phyloP scores from a whole-genome alignment of 2,797 vertebrate species.

The Petrocephalus sullivani region DNA sequence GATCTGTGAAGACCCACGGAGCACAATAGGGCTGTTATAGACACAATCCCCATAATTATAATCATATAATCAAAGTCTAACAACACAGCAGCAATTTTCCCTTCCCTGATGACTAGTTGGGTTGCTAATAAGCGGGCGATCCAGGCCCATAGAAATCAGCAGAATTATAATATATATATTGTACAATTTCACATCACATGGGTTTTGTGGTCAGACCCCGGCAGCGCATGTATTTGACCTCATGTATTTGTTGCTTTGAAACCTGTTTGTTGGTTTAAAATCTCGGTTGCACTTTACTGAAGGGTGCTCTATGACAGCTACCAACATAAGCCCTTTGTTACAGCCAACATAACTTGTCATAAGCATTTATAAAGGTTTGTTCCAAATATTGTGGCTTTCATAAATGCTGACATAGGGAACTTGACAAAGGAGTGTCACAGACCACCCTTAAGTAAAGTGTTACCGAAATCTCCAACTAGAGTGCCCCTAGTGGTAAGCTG shows the following conservation, averaged over 20 bases:
- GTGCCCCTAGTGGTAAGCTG: background rate
- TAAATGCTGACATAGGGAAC: no score
- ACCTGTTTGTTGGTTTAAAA: background rate
- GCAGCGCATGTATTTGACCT: background rate
- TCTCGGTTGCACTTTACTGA: background rate
- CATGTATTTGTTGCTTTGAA: background rate
- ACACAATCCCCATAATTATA: background rate
- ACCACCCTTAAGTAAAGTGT: no score
- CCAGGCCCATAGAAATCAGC: background rate
- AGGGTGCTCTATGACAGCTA: no score
- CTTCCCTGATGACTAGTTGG: background rate
- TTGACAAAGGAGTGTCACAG: no score
- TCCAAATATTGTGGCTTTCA: no score
- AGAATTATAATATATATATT: background rate
- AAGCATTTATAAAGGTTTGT: no score
- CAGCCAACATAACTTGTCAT: no score
- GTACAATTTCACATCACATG: background rate
- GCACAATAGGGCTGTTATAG: background rate
- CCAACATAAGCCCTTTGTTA: no score
- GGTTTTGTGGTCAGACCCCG: background rate
- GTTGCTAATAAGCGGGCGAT: background rate
- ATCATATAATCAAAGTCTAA: constrained; percentile 10
- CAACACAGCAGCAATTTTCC: background rate
- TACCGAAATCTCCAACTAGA: background rate
- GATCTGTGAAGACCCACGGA: constrained; percentile 2